Conservation (phyloP, 2,797 vertebrate species). For the Philypnodon macrostomus region DNA sequence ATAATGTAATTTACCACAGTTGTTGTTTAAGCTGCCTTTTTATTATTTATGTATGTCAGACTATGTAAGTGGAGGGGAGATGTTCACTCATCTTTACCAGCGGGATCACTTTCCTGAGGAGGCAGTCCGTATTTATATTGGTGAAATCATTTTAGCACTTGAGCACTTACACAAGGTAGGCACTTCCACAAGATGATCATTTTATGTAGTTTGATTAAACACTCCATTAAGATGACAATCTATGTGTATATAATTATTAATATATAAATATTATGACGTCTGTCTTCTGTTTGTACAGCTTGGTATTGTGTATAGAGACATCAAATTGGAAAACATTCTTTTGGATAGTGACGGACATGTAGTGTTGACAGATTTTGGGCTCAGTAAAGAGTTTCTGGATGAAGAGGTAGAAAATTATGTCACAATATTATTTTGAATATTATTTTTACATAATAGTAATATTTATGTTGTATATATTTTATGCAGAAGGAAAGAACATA, state of each 20-base stretch:
- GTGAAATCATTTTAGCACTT: slow-evolving; percentile 88
- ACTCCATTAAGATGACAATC: neutral
- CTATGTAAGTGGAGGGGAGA: slow-evolving; percentile 92
- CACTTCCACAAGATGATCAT: too few relatives aligned
- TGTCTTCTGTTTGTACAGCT: slow-evolving; percentile 73
- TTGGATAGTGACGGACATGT: slow-evolving; percentile 89
- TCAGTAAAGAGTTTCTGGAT: slow-evolving; percentile 91
- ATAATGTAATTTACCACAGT: too few relatives aligned
- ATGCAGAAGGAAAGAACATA: slow-evolving; percentile 88
- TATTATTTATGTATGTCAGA: slow-evolving; percentile 72
- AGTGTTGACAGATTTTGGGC: slow-evolving; percentile 91
- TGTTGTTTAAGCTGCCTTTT: slow-evolving; percentile 35
- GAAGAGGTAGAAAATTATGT: slow-evolving; percentile 79
- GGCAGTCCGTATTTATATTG: slow-evolving; percentile 87
- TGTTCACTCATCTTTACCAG: slow-evolving; percentile 93
- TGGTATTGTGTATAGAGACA: slow-evolving; percentile 90
- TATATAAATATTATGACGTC: slow-evolving; percentile 4
- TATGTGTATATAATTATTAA: neutral
- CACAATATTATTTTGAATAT: too few relatives aligned
- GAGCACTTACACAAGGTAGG: slow-evolving; percentile 91
- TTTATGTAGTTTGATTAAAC: neutral
- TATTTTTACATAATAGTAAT: too few relatives aligned
- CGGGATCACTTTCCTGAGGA: slow-evolving; percentile 89
- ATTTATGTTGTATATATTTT: too few relatives aligned
- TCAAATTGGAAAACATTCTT: slow-evolving; percentile 93